These are phyloP conservation scores for Muricea muricata DNA, from an alignment of 92 coral and sea anemone genomes.

Conservation along the genomic window DNA sequence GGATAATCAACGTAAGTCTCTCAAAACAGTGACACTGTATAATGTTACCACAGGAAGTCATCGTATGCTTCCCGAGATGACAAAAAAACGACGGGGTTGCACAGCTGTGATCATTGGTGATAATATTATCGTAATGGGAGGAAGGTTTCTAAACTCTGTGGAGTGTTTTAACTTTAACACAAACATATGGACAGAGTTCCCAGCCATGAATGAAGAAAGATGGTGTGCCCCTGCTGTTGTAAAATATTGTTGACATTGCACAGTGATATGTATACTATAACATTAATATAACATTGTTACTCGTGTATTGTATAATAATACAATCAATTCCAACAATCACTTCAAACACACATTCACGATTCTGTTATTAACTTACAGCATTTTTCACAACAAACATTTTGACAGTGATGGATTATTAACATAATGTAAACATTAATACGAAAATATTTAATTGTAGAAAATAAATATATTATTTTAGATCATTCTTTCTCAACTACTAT, in stretches of 20 bases:
- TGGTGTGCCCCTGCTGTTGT: not conserved
- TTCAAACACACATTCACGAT: too few species aligned
- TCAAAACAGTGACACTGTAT: not conserved
- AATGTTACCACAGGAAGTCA: slow-evolving; percentile 7
- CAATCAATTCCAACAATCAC: too few species aligned
- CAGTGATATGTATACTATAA: not conserved
- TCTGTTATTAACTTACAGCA: too few species aligned
- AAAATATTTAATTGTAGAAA: too few species aligned
- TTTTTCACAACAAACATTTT: too few species aligned
- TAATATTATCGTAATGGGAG: slow-evolving; percentile 1
- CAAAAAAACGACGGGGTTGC: not conserved
- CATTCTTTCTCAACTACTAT: too few species aligned
- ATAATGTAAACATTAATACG: too few species aligned
- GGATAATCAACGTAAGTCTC: not conserved
- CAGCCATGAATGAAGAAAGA: slow-evolving; percentile 2
- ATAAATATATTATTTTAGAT: too few species aligned
- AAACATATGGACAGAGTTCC: not conserved
- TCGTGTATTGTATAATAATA: too few species aligned
- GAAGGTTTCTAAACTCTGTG: slow-evolving; percentile 11
- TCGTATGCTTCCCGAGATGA: slow-evolving; percentile 1
- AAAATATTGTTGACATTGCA: not conserved
- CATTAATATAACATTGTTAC: too few species aligned
- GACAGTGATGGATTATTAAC: too few species aligned
- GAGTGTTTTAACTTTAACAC: not conserved
- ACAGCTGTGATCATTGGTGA: slow-evolving; percentile 11